Evolutionary conservation across 2,797 vertebrate genomes (phyloP), one percentile per base, ranked within the genome.

Genomic region (Arnoldichthys spilopterus): DNA sequence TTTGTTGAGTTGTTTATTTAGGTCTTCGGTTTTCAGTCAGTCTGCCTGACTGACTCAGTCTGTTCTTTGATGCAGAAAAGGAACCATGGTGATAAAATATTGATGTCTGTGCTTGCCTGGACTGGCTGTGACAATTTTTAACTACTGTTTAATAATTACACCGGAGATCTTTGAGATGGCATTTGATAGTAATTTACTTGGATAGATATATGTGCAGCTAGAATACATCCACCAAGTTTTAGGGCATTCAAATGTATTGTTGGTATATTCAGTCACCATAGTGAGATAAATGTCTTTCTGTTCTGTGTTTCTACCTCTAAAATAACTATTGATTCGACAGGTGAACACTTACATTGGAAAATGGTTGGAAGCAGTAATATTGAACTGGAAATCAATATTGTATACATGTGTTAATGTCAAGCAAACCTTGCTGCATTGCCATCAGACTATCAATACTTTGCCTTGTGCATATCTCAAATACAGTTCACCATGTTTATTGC

Each of bases 371-470:
- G 75, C 76, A 76, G 69, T 80, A 78, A 80, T 85, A 85, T 86
- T 78, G 83, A 85, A 83, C 77, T 80, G 62, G 40, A 51, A 75
- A 86, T 86, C 85, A 30, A 85, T 83, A 78, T 62, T 49, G 72
- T 85, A 85, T 76, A 85, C 79, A 76, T 86, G 82, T 78, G 53
- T 83, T 85, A 85, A 86, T 86, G 85, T 85, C 85, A 86, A 80
- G 83, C 74, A n/a, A 69, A 80, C 74, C 64, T 70, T 58, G 72
- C 72, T 74, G 73, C 51, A 76, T 43, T 77, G 66, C 66, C 53
- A 73, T 81, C 71, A 78, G 45, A 64, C 77, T 72, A 83, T 86
- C 45, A 73, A 83, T 83, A 82, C 75, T 73, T 63, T 72, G 67
- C 70, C 30, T 82, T 82, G 51, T 83, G 77, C 82, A 77, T 85